phyloP scores from a whole-genome alignment of 37 sponge, comb jelly and placozoan genomes.

The Mnemiopsis leidyi region DNA sequence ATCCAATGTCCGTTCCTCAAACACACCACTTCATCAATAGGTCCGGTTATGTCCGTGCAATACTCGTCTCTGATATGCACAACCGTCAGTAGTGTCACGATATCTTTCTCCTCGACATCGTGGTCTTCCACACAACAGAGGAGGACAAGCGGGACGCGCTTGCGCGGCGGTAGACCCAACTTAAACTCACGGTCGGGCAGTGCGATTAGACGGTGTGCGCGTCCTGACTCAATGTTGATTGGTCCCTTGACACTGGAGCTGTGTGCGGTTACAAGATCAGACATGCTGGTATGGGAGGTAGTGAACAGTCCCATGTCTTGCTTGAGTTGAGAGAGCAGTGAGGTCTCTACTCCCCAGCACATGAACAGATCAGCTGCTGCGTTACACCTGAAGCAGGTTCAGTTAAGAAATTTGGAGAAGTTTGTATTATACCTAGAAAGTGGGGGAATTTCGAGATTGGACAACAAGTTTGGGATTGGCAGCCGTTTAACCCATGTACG shows the following conservation, averaged over 20 bases:
- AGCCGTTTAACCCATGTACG: no score
- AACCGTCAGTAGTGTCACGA: not conserved
- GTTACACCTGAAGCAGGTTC: slow-evolving; percentile 6
- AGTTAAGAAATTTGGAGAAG: no score
- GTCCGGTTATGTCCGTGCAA: not conserved
- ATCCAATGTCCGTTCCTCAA: slow-evolving; percentile 8
- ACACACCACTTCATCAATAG: slow-evolving; percentile 3
- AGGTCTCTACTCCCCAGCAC: slow-evolving; percentile 52
- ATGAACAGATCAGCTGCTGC: not conserved
- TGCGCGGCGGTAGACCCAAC: slow-evolving; percentile 20
- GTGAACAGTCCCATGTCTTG: not conserved
- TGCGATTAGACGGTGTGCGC: slow-evolving; percentile 25
- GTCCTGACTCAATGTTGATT: not conserved
- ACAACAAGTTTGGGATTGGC: no score
- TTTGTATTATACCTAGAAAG: no score
- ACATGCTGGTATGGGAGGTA: not conserved
- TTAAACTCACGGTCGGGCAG: slow-evolving; percentile 32
- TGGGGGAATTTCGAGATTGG: no score
- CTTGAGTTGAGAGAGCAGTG: slow-evolving; percentile 3
- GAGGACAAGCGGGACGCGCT: not conserved
- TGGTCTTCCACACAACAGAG: not conserved
- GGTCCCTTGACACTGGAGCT: slow-evolving; percentile 22
- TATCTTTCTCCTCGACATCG: not conserved
- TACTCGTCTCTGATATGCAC: slow-evolving; percentile 14
- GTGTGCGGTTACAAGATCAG: not conserved